Evolutionary conservation across 2,888 invertebrate genomes (phyloP).

Genomic region (Apomyelois bistriatella): DNA sequence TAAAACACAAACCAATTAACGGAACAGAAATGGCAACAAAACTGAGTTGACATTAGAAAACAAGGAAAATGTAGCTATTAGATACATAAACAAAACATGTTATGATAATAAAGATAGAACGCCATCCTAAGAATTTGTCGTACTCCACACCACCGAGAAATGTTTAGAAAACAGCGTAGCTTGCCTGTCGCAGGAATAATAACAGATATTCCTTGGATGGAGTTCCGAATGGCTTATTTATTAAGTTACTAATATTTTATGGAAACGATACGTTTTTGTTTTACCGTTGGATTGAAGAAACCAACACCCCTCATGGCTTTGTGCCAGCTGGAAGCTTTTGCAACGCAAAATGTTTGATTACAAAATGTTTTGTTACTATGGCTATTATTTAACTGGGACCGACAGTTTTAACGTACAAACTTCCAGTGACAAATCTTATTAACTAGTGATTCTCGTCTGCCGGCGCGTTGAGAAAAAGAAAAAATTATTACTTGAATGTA

Average conservation of each 20-base stretch:
- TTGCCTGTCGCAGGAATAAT: conserved; percentile 63
- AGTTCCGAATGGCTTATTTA: conserved; percentile 53
- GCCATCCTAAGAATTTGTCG: conserved; percentile 73
- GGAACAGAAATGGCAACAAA: conserved; percentile 45
- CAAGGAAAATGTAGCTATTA: conserved; percentile 65
- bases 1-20: conserved; percentile 51
- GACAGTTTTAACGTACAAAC: conserved; percentile 47
- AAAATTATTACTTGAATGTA: neutral
- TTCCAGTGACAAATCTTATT: conserved; percentile 70
- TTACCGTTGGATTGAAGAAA: conserved; percentile 64
- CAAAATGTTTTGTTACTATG: conserved; percentile 42
- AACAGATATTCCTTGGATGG: conserved; percentile 63
- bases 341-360: conserved; percentile 34
- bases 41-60: conserved; percentile 54
- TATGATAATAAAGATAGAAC: conserved; percentile 71
- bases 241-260: conserved; percentile 61
- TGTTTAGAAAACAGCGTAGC: conserved; percentile 74
- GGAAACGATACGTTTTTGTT: conserved; percentile 77
- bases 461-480: conserved; percentile 19
- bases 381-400: conserved; percentile 34
- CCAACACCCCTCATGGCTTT: conserved; percentile 79
- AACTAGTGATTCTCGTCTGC: conserved; percentile 64
- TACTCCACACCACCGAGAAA: conserved; percentile 54
- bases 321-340: conserved; percentile 74
- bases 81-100: conserved; percentile 75